Conservation (phyloP, 2,888 invertebrate genomes). For the Drosophila mettleri region DNA sequence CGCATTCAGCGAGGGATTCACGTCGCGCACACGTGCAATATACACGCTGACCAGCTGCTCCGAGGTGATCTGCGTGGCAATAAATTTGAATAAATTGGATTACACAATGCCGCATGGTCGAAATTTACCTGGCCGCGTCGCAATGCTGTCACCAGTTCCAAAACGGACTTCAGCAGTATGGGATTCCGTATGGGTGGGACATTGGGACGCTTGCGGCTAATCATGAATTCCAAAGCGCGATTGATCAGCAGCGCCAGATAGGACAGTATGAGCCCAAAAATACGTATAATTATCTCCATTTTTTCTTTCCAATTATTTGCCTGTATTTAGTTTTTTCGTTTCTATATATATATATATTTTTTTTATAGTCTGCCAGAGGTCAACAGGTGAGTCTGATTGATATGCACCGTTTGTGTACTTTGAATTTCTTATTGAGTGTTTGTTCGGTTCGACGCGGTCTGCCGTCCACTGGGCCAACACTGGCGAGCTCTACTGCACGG, state of each 20-base stretch:
- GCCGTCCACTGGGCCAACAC: not conserved
- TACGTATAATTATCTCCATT: slow-evolving; percentile 72
- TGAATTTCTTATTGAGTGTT: slow-evolving; percentile 26
- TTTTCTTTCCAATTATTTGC: not conserved
- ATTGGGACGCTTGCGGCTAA: slow-evolving; percentile 52
- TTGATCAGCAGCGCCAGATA: slow-evolving; percentile 62
- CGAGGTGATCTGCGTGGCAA: slow-evolving; percentile 87
- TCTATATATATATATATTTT: too few relatives aligned
- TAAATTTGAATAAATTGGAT: not conserved
- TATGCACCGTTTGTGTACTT: slow-evolving; percentile 45
- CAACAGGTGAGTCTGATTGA: slow-evolving; percentile 48
- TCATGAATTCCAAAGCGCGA: slow-evolving; percentile 50
- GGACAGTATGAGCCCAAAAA: slow-evolving; percentile 61
- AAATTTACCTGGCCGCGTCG: slow-evolving; percentile 68
- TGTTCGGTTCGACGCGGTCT: not conserved
- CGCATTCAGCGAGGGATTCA: slow-evolving; percentile 90
- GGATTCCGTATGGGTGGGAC: slow-evolving; percentile 70
- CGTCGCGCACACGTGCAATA: slow-evolving; percentile 88
- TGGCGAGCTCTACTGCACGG: slow-evolving; percentile 22
- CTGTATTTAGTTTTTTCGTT: too few relatives aligned
- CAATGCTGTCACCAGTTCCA: slow-evolving; percentile 66
- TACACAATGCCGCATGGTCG: not conserved
- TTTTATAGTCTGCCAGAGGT: slow-evolving; percentile 28
- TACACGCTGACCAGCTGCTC: slow-evolving; percentile 87
- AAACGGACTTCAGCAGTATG: slow-evolving; percentile 68